phyloP scores from a whole-genome alignment of 2,113 vertebrate species.

The Psittacara wagleri region DNA sequence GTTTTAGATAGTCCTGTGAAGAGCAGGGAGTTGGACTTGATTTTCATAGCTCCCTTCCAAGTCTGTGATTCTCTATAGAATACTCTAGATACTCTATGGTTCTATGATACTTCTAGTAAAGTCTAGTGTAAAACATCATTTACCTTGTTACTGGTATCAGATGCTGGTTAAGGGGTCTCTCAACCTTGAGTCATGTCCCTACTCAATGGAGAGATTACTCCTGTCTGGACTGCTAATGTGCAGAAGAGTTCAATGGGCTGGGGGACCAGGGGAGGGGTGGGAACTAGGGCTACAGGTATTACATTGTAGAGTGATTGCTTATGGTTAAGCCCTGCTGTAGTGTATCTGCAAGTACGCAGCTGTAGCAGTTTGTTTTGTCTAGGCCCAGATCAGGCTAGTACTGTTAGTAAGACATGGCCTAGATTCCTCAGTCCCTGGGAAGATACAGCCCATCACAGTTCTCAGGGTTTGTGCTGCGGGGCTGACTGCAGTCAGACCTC shows the following conservation, averaged over 20 bases:
- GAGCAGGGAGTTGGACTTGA: background rate
- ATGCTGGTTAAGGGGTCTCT: background rate
- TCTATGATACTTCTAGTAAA: background rate
- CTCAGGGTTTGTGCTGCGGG: fast-evolving
- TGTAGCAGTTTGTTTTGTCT: background rate
- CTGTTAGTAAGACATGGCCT: background rate
- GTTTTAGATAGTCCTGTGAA: background rate
- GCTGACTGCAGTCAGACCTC: background rate
- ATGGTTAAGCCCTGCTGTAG: background rate
- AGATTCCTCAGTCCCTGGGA: background rate
- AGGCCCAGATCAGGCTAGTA: background rate
- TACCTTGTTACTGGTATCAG: background rate
- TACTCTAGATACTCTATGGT: background rate
- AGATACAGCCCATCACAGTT: background rate
- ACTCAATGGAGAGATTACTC: background rate
- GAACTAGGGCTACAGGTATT: background rate
- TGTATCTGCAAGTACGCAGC: background rate
- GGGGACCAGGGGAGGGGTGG: background rate
- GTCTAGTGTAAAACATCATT: background rate
- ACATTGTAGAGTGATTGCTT: background rate
- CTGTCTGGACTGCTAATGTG: background rate
- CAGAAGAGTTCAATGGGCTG: background rate
- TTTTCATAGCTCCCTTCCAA: background rate
- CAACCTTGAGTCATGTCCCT: background rate
- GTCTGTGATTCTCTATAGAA: background rate